phyloP scores from a whole-genome alignment of 2,113 vertebrate genomes.

The Thamnaconus septentrionalis region DNA sequence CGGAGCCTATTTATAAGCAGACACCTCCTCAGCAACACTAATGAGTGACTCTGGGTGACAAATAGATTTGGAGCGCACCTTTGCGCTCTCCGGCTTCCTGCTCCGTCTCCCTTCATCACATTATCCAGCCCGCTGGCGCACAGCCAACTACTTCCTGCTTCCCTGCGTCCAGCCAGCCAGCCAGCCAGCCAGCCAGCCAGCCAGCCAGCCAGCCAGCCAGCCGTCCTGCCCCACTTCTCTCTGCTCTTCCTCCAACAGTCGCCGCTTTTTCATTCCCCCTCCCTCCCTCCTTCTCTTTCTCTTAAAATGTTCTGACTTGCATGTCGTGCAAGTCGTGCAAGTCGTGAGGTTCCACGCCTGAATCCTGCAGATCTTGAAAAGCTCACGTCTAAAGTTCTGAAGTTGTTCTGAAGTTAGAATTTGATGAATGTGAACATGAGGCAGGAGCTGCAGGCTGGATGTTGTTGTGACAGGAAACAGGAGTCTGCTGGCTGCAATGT shows the following conservation, averaged over 20 bases:
- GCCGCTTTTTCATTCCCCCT: constrained; percentile 16
- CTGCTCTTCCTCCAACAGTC: too few relatives aligned
- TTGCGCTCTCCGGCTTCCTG: constrained; percentile 23
- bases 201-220: too few relatives aligned
- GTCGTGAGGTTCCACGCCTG: too few relatives aligned
- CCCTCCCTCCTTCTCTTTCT: constrained; percentile 26
- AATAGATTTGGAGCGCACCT: constrained; percentile 58
- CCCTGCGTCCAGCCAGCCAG: constrained; percentile 2
- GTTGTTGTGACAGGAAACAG: too few relatives aligned
- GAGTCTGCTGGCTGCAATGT: too few relatives aligned
- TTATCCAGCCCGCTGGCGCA: constrained; percentile 14
- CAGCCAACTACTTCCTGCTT: background rate
- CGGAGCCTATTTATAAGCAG: constrained; percentile 61
- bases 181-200: background rate
- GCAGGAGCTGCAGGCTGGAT: too few relatives aligned
- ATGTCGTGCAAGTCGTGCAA: too few relatives aligned
- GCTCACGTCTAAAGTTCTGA: too few relatives aligned
- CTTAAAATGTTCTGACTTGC: background rate
- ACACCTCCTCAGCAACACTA: constrained; percentile 46
- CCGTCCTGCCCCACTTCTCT: constrained; percentile 33
- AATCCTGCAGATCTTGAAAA: too few relatives aligned
- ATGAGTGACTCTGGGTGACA: constrained; percentile 63
- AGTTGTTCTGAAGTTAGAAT: too few relatives aligned
- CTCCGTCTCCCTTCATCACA: constrained; percentile 20
- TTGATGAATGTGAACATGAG: too few relatives aligned